Evolutionary conservation across 2,888 invertebrate genomes (phyloP).

Genomic region (Megalurothrips usitatus): DNA sequence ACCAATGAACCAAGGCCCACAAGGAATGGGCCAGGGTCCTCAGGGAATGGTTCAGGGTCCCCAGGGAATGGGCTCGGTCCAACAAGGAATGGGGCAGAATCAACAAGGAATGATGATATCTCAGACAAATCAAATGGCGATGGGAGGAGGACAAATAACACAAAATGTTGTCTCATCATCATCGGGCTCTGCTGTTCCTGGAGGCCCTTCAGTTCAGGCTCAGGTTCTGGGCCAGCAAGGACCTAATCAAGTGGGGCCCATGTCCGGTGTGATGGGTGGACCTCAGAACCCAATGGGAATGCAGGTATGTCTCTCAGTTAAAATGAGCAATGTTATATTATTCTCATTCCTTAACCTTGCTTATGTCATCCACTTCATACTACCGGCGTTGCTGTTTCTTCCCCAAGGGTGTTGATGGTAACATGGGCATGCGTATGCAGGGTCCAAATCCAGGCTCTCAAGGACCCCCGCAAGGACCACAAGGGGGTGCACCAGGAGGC

Average conservation of each 20-base stretch:
- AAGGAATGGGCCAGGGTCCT: not conserved
- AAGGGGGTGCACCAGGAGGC: not conserved
- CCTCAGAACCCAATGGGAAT: constrained; percentile 8
- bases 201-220: not conserved
- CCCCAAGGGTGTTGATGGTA: not conserved
- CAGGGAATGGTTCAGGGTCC: not conserved
- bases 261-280: not conserved
- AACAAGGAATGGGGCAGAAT: not conserved
- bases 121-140: constrained; percentile 38
- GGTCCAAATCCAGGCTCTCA: not conserved
- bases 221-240: not conserved
- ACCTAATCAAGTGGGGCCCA: not conserved
- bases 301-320: not conserved
- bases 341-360: not conserved
- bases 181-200: not conserved
- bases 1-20: not conserved
- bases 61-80: not conserved
- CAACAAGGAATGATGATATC: constrained; percentile 38
- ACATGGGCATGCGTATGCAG: constrained; percentile 10
- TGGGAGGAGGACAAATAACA: constrained; percentile 40
- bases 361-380: not conserved
- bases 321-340: not conserved
- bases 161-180: constrained; percentile 30
- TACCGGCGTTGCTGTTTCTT: not conserved
- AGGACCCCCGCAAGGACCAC: not conserved